Percentiles rank a stretch among this genome's conserved stretches.
Evolutionary conservation across 1,140 invertebrate genomes (phyloP).

Genomic region (Drosophila simulans): DNA sequence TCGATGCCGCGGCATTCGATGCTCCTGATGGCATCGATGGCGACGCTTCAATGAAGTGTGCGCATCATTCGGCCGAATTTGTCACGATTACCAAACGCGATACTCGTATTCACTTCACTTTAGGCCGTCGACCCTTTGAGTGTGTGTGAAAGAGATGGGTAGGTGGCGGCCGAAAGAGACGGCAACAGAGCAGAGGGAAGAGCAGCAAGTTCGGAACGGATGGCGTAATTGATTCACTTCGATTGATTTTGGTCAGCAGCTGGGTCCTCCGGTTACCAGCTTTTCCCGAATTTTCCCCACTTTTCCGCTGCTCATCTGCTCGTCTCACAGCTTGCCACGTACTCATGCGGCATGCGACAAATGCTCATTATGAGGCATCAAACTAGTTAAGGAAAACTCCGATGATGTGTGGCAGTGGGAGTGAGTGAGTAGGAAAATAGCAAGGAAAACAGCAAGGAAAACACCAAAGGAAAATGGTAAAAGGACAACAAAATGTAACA

Average conservation of each 20-base stretch:
- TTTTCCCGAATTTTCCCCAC: constrained; percentile 17
- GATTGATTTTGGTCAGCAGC: constrained; percentile 65
- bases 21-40: constrained; percentile 19
- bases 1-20: constrained; percentile 23
- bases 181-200: not conserved
- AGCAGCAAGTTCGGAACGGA: not conserved
- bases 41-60: constrained; percentile 68
- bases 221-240: constrained; percentile 78
- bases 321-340: constrained; percentile 31
- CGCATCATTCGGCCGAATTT: constrained; percentile 67
- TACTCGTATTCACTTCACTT: constrained; percentile 17
- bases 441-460: not conserved
- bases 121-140: constrained; percentile 2
- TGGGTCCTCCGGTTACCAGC: constrained; percentile 33
- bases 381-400: constrained; percentile 31
- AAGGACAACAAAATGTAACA: not conserved
- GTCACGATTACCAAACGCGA: constrained; percentile 63
- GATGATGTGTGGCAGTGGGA: constrained; percentile 5
- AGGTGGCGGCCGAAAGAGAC: not conserved
- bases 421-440: not conserved
- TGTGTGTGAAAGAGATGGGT: not conserved
- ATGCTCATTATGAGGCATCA: constrained; percentile 50
- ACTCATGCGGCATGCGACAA: constrained; percentile 50
- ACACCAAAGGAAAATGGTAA: not conserved
- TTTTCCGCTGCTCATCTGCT: not conserved